Evolutionary conservation across 2,797 vertebrate genomes (phyloP).

Genomic region (Acrocephalus scirpaceus): DNA sequence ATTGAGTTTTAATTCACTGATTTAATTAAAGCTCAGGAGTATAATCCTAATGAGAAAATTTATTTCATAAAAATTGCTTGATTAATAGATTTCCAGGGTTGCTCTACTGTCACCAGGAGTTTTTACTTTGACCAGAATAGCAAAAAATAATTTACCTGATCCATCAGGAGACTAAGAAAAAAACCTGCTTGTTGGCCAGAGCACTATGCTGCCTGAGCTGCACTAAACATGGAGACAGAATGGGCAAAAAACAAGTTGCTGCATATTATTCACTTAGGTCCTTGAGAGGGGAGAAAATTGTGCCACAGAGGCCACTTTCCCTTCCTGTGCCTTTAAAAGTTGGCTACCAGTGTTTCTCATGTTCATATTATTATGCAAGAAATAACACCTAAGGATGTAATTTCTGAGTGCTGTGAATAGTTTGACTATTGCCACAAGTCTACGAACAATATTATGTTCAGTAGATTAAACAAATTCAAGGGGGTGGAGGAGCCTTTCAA

Average conservation of each 20-base stretch:
- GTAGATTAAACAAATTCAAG: background rate
- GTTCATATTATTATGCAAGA: background rate
- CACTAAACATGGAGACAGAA: background rate
- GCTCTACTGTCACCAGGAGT: background rate
- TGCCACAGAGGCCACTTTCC: background rate
- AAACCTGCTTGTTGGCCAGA: background rate
- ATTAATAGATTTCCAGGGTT: constrained; percentile 6
- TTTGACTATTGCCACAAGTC: background rate
- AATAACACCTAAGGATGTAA: background rate
- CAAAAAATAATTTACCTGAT: background rate
- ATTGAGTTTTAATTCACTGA: constrained; percentile 51
- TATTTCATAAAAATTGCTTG: background rate
- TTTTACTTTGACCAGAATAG: background rate
- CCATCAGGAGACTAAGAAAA: background rate
- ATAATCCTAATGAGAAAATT: constrained; percentile 59
- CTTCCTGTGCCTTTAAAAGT: background rate
- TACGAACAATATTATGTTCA: background rate
- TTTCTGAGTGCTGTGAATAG: background rate
- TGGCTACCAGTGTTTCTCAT: background rate
- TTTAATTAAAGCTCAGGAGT: constrained; percentile 64
- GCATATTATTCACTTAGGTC: background rate
- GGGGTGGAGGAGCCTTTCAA: background rate
- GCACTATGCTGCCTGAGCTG: background rate
- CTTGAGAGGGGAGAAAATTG: background rate
- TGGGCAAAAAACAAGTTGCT: background rate